Conservation (phyloP, 2,113 vertebrate species). For the Tinamus guttatus region DNA sequence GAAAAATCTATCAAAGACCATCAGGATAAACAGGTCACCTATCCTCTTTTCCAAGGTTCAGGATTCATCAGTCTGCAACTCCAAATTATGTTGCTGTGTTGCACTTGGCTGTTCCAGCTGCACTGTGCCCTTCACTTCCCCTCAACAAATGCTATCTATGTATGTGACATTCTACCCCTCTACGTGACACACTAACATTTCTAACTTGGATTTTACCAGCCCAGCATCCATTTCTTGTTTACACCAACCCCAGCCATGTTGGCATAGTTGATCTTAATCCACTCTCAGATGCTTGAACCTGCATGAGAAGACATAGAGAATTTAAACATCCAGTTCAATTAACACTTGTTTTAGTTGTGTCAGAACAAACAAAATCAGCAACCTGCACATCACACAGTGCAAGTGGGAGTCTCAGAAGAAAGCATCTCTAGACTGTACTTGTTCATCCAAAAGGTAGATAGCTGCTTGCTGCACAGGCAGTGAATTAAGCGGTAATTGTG, state of each 20-base stretch:
- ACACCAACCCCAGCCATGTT: neutral
- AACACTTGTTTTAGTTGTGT: neutral
- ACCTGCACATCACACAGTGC: neutral
- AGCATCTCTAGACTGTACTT: neutral
- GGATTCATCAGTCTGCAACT: neutral
- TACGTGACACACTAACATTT: neutral
- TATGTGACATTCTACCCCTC: neutral
- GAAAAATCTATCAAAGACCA: neutral
- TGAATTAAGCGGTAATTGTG: neutral
- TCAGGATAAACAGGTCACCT: neutral
- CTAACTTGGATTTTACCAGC: neutral
- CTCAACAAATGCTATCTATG: neutral
- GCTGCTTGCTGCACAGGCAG: neutral
- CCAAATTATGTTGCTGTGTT: neutral
- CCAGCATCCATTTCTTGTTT: neutral
- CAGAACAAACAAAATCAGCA: neutral
- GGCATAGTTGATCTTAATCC: neutral
- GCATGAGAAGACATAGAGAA: neutral
- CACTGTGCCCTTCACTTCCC: neutral
- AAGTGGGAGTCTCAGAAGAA: neutral
- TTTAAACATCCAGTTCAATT: neutral
- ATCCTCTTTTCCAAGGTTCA: neutral
- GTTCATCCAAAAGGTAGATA: neutral
- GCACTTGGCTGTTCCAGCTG: neutral
- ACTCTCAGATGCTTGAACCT: neutral